phyloP scores from a whole-genome alignment of 2,113 vertebrate species.

The Heterochromis multidens region DNA sequence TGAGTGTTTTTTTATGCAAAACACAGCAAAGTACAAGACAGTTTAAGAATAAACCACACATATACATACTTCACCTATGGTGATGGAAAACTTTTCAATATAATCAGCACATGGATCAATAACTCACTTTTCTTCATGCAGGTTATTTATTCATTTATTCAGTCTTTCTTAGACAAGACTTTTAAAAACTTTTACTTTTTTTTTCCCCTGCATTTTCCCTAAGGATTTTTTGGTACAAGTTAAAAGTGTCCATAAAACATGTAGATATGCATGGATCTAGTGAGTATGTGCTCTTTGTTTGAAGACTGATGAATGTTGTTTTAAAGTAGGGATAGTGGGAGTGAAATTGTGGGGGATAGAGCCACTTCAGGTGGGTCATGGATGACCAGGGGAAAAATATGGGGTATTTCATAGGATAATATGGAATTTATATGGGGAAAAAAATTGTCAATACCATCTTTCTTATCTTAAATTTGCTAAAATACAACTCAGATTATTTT shows the following conservation, averaged over 20 bases:
- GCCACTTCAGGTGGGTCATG: neutral
- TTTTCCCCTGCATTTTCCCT: neutral
- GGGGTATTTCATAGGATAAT: too few species aligned
- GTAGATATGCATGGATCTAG: neutral
- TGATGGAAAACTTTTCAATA: too few species aligned
- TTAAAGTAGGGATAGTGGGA: neutral
- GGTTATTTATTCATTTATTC: neutral
- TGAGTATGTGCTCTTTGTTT: neutral
- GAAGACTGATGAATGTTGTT: neutral
- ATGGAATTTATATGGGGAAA: neutral
- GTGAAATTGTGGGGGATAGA: too few species aligned
- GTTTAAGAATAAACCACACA: rapidly evolving
- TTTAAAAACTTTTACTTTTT: neutral
- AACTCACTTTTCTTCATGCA: neutral
- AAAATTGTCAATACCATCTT: neutral
- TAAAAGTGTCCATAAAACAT: neutral
- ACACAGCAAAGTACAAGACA: too few species aligned
- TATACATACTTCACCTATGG: neutral
- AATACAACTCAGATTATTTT: too few species aligned
- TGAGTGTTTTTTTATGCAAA: rapidly evolving
- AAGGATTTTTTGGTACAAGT: rapidly evolving
- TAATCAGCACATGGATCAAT: neutral
- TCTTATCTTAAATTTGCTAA: neutral
- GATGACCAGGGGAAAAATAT: neutral
- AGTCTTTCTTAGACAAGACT: neutral